Base-by-base conservation (phyloP, 2,888 invertebrate genomes). In the Macaria liturata region DNA sequence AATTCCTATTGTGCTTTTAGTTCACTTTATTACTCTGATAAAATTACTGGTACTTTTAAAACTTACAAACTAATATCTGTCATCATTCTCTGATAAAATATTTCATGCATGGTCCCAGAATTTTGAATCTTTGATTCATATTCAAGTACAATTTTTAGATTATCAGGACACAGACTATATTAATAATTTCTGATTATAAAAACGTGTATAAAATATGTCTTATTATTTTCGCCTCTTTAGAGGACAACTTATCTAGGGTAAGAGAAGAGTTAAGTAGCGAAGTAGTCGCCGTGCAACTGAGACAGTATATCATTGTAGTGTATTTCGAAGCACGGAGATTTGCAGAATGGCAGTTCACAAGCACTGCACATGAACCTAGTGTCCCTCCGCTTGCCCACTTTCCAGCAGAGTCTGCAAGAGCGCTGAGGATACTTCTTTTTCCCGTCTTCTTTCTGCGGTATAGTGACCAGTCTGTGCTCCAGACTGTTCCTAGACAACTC, bases 341-440 rank as follows among this genome's bases (percentile, higher is more conserved):
- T 92, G 75, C 92, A 92, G 59, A 92, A 91, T 1, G 92, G 92
- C 61, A 92, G 72, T 80, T 90, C 89, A 71, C 92, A 92, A 49
- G 87, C 83, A 64, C 80, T 84, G 64, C 92, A 92, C 92, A 92
- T 92, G 64, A 92, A 92, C 49, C 92, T 74, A 43, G 92, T 92
- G 57, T 92, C 92, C 43, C 92, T 76, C 72, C 92, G 80, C 59
- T 87, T 82, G 40, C 92, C 92, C 67, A 89, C 85, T 69, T 91
- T 86, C 92, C 92, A 92, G 62, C 92, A 92, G 7, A 91, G 83
- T 48, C 92, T 80, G 68, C 92, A 92, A n/a, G 92, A 92, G 4
- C 92, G 80, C 62, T 92, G 92, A 0, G 92, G 92, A 69, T 92
- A 92, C 66, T 92, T 92, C 80, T 92, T 92, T 76, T 92, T 92